Base-by-base conservation (phyloP, 2,888 invertebrate genomes). In the Scaptomyza polygonia region DNA sequence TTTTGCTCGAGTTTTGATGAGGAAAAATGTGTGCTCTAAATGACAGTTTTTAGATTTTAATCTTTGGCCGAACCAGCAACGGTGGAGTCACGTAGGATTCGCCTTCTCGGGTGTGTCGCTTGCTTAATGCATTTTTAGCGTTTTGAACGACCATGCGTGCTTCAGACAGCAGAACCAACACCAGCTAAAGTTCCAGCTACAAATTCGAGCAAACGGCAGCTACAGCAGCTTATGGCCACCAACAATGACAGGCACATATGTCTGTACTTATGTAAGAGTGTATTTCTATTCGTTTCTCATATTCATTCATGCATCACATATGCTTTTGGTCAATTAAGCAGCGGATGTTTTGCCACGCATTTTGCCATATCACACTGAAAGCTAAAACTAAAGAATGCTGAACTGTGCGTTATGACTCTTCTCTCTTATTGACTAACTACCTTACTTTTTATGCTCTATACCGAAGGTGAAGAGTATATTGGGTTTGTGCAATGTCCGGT, bases 41-140 rank as follows among this genome's bases (percentile, higher is more conserved):
- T 89, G 89, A 89, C 89, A 89, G 83, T 89, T 88, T 85, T 85
- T 81, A 89, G 89, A 89, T 89, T 89, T 88, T 89, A 89, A 89
- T 89, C 89, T 88, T 81, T 78, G 77, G 74, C 78, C 29, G 14
- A 47, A 47, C 21, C 18, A 44, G 39, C 30, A 53, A 67, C 70
- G 67, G 55, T 61, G 52, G 43, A 52, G 63, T 45, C 54, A 45
- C 43, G 14, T 36, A 68, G 79, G 76, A 84, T 77, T 66, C 51
- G 84, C 84, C 77, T 84, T 77, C 85, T 70, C 72, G 77, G 54
- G 59, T 63, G 59, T 63, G 65, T 61, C 69, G 58, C 44, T 69
- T 69, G 48, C 74, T 79, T 79, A 85, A 87, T 85, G 85, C 87
- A 85, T 80, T 85, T 87, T 83, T 72, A 80, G 67, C 72, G 78